Base-by-base conservation (phyloP, 2,888 invertebrate genomes). In the Athalia rosae region DNA sequence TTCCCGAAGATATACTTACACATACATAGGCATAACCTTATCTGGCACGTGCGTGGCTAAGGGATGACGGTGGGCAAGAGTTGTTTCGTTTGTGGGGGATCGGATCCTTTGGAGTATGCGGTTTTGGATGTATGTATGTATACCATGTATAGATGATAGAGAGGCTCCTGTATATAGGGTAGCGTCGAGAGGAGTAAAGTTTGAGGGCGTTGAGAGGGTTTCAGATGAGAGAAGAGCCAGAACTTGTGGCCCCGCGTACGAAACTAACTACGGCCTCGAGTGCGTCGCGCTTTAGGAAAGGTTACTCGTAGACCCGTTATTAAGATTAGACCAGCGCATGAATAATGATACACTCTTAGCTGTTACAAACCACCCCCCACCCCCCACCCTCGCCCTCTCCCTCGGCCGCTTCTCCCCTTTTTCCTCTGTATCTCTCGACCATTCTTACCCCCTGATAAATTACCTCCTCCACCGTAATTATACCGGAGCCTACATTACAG, bases 391-490 rank as follows among this genome's bases (percentile, higher is more conserved):
- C 3, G 50, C 11, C 50, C 11, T 50, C 50, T 11, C 50, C 11
- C 28, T 28, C 2, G 1, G 28, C 28, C 28, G 28, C 28, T 9
- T 53, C 7, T 53, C 53, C n/a, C 53, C n/a, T n/a, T 53, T 4
- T 53, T 4, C n/a, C 59, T 15, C n/a, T 58, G 5, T n/a, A 7
- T 59, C n/a, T 15, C 15, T 13, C 15, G 71, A 15, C 71, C 15
- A 71, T 71, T 71, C 56, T 56, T 71, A 28, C 62, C 61, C 15
- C 80, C 85, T 87, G 86, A 88, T 88, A 86, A 88, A 88, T 88
- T 86, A 83, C 86, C 86, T 84, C 81, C 84, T 82, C 76, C 83
- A 82, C 85, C 11, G n/a, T 87, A 88, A 87, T 88, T 88, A n/a
- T n/a, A 87, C 85, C 84, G 79, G 79, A 15, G 69, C 67, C 50